A percentile compares a stretch with the other conserved stretches of the same genome.
phyloP scores from a whole-genome alignment of 2,888 invertebrate genomes.

The Hydropsyche betteni region DNA sequence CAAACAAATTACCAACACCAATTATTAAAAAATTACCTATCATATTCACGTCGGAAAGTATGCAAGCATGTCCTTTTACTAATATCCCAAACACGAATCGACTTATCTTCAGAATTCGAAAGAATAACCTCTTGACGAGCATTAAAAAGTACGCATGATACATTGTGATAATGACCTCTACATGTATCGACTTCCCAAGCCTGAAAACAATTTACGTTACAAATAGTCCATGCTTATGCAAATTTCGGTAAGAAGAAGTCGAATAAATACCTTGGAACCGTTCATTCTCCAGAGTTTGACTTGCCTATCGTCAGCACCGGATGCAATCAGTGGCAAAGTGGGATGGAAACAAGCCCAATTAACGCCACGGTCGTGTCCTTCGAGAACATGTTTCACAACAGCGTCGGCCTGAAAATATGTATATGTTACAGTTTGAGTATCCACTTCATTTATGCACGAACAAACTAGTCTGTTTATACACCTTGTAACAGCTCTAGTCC shows the following conservation, averaged over 20 bases:
- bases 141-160: constrained; percentile 96
- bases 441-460: too few species aligned
- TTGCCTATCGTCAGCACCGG: constrained; percentile 98
- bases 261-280: constrained; percentile 77
- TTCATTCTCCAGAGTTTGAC: constrained; percentile 99
- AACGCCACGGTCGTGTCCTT: constrained; percentile 96
- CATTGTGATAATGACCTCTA: constrained; percentile 99
- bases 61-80: constrained; percentile 91
- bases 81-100: constrained; percentile 99
- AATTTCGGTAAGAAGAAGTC: too few species aligned
- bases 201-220: constrained; percentile 56
- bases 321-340: constrained; percentile 91
- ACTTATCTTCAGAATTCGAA: constrained; percentile 97
- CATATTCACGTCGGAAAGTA: constrained; percentile 93
- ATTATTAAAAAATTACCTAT: constrained; percentile 62
- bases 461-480: too few species aligned
- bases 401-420: constrained; percentile 78
- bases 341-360: constrained; percentile 99
- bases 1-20: not conserved
- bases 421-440: too few species aligned
- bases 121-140: constrained; percentile 96
- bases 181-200: constrained; percentile 99
- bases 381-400: constrained; percentile 88
- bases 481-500: too few species aligned
- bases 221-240: not conserved